These are phyloP conservation scores for Falco punctatus DNA, from an alignment of 2,113 vertebrate genomes.

Conservation along the genomic window DNA sequence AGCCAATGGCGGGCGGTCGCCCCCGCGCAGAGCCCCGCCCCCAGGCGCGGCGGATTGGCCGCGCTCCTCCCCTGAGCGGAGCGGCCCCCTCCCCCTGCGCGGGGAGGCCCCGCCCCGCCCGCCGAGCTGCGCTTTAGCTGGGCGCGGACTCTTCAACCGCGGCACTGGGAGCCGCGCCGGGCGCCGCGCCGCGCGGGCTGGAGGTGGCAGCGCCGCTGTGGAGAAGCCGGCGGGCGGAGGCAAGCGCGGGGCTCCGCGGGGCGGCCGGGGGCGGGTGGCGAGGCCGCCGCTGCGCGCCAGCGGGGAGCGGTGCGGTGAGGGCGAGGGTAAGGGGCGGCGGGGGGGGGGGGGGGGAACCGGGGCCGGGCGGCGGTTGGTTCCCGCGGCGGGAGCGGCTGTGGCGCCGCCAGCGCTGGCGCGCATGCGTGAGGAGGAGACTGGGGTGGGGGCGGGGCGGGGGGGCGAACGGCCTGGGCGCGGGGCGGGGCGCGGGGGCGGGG, in stretches of 20 bases:
- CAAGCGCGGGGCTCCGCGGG: neutral
- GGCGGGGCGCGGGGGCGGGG: no score
- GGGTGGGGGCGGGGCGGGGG: no score
- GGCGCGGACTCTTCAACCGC: conserved; percentile 38
- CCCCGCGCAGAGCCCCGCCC: neutral
- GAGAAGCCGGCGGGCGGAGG: neutral
- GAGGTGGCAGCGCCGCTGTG: neutral
- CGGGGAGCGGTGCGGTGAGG: neutral
- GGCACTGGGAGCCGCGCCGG: neutral
- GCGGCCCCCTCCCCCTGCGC: neutral
- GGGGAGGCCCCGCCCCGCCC: neutral
- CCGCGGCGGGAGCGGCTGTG: no score
- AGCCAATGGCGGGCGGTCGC: neutral
- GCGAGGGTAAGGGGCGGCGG: neutral
- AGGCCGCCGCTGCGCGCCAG: neutral
- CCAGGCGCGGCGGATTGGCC: neutral
- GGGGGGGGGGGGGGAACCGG: no score
- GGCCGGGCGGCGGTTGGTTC: no score
- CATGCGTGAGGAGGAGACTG: no score
- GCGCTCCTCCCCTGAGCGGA: neutral
- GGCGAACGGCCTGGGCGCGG: no score
- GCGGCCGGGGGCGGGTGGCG: no score
- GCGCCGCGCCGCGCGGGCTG: neutral
- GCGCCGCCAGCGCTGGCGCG: no score
- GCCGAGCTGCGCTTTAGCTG: neutral